These are phyloP conservation scores for Enteromius argenteus DNA, from an alignment of 2,797 vertebrate species.

Conservation along the genomic window DNA sequence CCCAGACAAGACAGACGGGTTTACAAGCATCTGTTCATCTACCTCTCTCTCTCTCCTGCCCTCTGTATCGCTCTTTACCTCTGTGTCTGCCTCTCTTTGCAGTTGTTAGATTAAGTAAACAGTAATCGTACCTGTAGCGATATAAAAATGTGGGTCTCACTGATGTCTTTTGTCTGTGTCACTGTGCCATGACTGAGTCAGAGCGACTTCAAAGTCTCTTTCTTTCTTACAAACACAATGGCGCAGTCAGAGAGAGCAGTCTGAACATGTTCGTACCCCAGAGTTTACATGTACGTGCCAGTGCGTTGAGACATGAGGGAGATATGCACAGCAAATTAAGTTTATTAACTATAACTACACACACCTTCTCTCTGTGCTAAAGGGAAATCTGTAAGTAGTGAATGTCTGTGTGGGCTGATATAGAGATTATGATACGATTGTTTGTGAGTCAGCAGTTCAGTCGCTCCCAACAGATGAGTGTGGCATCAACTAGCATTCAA, in stretches of 20 bases:
- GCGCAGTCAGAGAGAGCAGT: constrained; percentile 43
- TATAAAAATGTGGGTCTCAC: constrained; percentile 27
- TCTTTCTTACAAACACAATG: constrained; percentile 36
- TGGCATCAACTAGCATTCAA: constrained; percentile 15
- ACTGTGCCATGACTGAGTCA: constrained; percentile 33
- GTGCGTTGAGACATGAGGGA: constrained; percentile 44
- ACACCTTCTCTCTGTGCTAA: neutral
- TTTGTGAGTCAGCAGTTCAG: constrained; percentile 23
- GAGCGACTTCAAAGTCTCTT: constrained; percentile 34
- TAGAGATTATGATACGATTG: neutral
- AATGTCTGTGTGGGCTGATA: neutral
- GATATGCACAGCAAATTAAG: constrained; percentile 42
- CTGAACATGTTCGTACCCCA: constrained; percentile 45
- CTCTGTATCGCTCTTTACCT: neutral
- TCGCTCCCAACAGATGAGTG: neutral
- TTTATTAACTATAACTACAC: constrained; percentile 29
- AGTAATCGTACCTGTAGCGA: neutral
- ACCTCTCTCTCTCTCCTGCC: neutral
- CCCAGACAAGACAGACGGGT: constrained; percentile 39
- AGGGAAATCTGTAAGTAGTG: neutral
- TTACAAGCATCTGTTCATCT: constrained; percentile 48
- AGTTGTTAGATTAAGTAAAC: constrained; percentile 14
- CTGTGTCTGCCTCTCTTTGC: constrained; percentile 12
- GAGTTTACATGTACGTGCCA: constrained; percentile 6
- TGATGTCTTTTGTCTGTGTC: constrained; percentile 14